Percentiles rank a stretch among this genome's conserved stretches.
These are phyloP conservation scores for Cryptoprocta ferox DNA, from an alignment of 2,797 vertebrate species.

Conservation along the genomic window DNA sequence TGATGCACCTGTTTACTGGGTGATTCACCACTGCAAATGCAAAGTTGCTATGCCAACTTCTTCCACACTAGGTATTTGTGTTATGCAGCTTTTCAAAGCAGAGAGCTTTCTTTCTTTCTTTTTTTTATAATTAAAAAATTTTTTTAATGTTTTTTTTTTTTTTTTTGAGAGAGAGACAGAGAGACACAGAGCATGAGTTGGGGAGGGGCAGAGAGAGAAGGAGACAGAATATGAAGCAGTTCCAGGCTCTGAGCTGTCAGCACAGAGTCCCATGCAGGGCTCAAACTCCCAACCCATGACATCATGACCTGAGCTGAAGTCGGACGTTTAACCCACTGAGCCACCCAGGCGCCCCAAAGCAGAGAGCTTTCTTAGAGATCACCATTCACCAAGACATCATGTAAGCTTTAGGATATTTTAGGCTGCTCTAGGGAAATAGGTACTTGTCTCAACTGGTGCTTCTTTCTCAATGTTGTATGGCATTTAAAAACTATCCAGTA, in stretches of 20 bases:
- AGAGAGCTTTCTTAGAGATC: background rate
- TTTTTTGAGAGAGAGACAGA: too few relatives aligned
- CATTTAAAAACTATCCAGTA: slow-evolving; percentile 36
- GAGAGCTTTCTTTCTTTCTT: background rate
- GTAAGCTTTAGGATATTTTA: background rate
- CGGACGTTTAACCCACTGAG: too few relatives aligned
- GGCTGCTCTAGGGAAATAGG: slow-evolving; percentile 40
- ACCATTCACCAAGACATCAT: background rate
- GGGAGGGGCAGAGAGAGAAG: too few relatives aligned
- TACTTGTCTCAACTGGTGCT: background rate
- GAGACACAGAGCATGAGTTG: too few relatives aligned
- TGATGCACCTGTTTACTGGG: slow-evolving; percentile 8
- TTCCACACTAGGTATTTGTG: slow-evolving; percentile 29
- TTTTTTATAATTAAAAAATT: too few relatives aligned
- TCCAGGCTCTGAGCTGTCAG: too few relatives aligned
- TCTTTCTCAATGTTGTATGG: background rate
- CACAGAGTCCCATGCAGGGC: too few relatives aligned
- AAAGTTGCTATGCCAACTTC: slow-evolving; percentile 71
- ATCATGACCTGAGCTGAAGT: too few relatives aligned
- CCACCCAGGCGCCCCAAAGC: too few relatives aligned
- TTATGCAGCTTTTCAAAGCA: background rate
- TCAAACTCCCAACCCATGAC: too few relatives aligned
- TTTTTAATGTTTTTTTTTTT: too few relatives aligned
- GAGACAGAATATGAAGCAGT: too few relatives aligned
- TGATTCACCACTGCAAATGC: slow-evolving; percentile 25